phyloP scores from a whole-genome alignment of 53 echinoderm and acorn worm genomes.

The Holothuria leucospilota region DNA sequence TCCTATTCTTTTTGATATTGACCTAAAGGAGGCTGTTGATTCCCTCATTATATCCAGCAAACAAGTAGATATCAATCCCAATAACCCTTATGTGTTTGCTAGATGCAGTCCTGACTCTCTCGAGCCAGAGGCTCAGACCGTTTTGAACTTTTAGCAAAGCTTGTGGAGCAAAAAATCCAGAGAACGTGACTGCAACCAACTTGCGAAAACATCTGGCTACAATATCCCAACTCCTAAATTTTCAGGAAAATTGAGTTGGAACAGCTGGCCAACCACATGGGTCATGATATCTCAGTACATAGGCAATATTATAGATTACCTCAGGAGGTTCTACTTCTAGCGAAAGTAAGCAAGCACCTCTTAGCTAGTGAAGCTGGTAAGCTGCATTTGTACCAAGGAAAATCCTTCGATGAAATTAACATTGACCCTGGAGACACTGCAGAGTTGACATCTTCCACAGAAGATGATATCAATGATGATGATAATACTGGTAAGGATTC shows the following conservation, averaged over 20 bases:
- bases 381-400: too few relatives aligned
- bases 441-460: too few relatives aligned
- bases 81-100: conserved; percentile 66
- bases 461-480: too few relatives aligned
- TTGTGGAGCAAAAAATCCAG: conserved; percentile 54
- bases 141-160: conserved; percentile 33
- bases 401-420: too few relatives aligned
- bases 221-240: conserved; percentile 51
- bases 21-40: too few relatives aligned
- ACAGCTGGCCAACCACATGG: conserved; percentile 66
- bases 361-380: conserved; percentile 55
- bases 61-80: conserved; percentile 38
- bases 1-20: too few relatives aligned
- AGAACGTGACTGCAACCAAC: conserved; percentile 53
- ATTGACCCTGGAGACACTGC: too few relatives aligned
- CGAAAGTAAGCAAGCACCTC: conserved; percentile 57
- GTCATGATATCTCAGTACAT: conserved; percentile 48
- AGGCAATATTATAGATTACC: conserved; percentile 57
- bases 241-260: conserved; percentile 57
- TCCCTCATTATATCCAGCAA: too few relatives aligned
- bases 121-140: too few relatives aligned
- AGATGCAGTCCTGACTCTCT: conserved; percentile 37
- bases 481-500: too few relatives aligned
- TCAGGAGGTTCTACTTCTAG: conserved; percentile 45
- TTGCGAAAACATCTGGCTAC: conserved; percentile 62